Evolutionary conservation across 35 echinoderm and acorn worm species (phyloP).

Genomic region (Chiridota heheva): DNA sequence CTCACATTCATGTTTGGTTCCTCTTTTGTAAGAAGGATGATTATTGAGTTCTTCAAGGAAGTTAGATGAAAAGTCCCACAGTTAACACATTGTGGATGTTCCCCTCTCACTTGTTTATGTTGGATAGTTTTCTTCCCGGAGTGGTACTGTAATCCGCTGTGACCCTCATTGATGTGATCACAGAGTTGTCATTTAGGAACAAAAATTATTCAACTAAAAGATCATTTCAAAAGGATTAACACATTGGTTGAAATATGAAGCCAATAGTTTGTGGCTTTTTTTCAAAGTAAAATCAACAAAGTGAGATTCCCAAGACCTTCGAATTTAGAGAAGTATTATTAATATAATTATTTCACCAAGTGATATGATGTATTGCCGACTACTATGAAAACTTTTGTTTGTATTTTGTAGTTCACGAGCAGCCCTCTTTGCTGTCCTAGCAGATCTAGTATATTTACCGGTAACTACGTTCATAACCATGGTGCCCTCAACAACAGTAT

Average conservation of each 20-base stretch:
- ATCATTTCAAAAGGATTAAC: neutral
- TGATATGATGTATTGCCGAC: neutral
- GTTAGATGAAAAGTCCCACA: too few species aligned
- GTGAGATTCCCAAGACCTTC: too few species aligned
- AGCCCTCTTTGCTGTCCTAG: constrained; percentile 97
- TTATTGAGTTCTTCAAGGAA: too few species aligned
- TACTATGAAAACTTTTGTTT: neutral
- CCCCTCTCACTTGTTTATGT: too few species aligned
- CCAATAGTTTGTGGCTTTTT: neutral
- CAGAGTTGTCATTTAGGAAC: too few species aligned
- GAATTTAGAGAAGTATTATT: neutral
- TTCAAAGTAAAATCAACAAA: too few species aligned
- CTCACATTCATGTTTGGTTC: neutral
- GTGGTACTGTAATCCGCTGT: too few species aligned
- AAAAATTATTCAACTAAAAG: too few species aligned
- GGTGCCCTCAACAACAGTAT: constrained; percentile 76
- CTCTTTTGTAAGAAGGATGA: neutral
- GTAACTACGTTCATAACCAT: constrained; percentile 99
- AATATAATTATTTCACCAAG: too few species aligned
- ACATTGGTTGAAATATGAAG: neutral
- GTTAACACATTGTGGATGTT: too few species aligned
- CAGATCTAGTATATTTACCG: constrained; percentile 91
- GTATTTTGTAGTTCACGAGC: constrained; percentile 72
- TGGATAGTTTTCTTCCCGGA: too few species aligned
- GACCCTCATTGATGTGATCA: too few species aligned